Conservation (phyloP, 2,888 invertebrate species). For the Brachylomia viminalis region DNA sequence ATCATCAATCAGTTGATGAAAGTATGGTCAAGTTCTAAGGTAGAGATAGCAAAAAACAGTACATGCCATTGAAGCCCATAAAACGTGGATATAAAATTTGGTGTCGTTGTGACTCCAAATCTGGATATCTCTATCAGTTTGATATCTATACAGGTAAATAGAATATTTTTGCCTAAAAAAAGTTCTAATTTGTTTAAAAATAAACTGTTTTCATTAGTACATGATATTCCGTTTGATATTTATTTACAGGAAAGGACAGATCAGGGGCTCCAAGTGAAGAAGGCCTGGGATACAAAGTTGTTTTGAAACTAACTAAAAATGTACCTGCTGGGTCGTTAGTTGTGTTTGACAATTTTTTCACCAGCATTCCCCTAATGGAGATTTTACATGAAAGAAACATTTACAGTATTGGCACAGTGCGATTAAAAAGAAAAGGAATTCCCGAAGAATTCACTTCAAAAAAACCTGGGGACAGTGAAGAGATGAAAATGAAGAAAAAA, state of each 20-base stretch:
- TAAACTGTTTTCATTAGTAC: slow-evolving; percentile 11
- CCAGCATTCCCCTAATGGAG: slow-evolving; percentile 7
- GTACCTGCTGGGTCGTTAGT: slow-evolving; percentile 7
- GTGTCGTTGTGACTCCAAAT: slow-evolving; percentile 8
- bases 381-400: slow-evolving; percentile 8
- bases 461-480: slow-evolving; percentile 9
- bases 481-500: slow-evolving; percentile 15
- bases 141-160: slow-evolving; percentile 10
- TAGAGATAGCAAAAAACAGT: slow-evolving; percentile 55
- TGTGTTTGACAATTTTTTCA: slow-evolving; percentile 13
- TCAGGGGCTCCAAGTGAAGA: slow-evolving; percentile 13
- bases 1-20: slow-evolving; percentile 35
- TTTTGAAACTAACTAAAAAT: slow-evolving; percentile 7
- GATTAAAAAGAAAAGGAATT: slow-evolving; percentile 12
- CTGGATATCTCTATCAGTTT: slow-evolving; percentile 9
- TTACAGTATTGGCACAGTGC: slow-evolving; percentile 12
- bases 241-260: slow-evolving; percentile 13
- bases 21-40: slow-evolving; percentile 60
- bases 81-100: slow-evolving; percentile 10
- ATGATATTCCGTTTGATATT: slow-evolving; percentile 11
- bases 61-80: slow-evolving; percentile 39
- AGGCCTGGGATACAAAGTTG: slow-evolving; percentile 16
- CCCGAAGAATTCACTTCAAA: slow-evolving; percentile 13
- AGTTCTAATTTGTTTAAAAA: slow-evolving; percentile 10
- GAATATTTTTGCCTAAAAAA: slow-evolving; percentile 7